A percentile compares a stretch with the other conserved stretches of the same genome.
Conservation (phyloP, 2,888 invertebrate species). For the Linnaemya vulpina region DNA sequence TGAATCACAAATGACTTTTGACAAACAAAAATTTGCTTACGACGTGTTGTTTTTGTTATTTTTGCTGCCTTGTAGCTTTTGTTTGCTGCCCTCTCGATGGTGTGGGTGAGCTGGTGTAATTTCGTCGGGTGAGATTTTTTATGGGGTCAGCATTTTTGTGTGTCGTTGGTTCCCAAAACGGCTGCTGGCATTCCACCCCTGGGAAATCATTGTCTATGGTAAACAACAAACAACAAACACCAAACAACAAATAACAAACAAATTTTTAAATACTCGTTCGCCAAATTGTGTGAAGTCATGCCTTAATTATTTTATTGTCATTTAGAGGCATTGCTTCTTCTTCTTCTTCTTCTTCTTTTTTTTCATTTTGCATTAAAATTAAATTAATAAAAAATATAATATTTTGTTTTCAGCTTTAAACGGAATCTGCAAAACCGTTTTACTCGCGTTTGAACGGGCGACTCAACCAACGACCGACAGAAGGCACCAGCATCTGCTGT, state of each 20-base stretch:
- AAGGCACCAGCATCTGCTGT: slow-evolving; percentile 64
- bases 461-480: too few species aligned
- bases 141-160: slow-evolving; percentile 64
- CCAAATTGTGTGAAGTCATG: slow-evolving; percentile 72
- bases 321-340: slow-evolving; percentile 73
- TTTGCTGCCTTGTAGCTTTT: slow-evolving; percentile 1
- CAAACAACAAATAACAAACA: slow-evolving; percentile 42
- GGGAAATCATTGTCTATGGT: slow-evolving; percentile 72
- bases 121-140: slow-evolving; percentile 60
- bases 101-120: slow-evolving; percentile 42
- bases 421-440: slow-evolving; percentile 57
- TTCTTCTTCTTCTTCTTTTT: slow-evolving; percentile 50
- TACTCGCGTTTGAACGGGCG: too few species aligned
- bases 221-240: slow-evolving; percentile 66
- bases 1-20: slow-evolving; percentile 64
- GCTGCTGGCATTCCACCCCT: slow-evolving; percentile 71
- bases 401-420: slow-evolving; percentile 71
- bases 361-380: slow-evolving; percentile 72
- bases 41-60: slow-evolving; percentile 18
- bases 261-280: slow-evolving; percentile 58
- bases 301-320: slow-evolving; percentile 73
- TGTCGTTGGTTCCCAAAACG: slow-evolving; percentile 71
- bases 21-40: slow-evolving; percentile 61
- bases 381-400: slow-evolving; percentile 64
- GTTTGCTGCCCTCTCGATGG: slow-evolving; percentile 43